phyloP scores from a whole-genome alignment of 2,888 invertebrate species.

The Drosophila kuntzei region DNA sequence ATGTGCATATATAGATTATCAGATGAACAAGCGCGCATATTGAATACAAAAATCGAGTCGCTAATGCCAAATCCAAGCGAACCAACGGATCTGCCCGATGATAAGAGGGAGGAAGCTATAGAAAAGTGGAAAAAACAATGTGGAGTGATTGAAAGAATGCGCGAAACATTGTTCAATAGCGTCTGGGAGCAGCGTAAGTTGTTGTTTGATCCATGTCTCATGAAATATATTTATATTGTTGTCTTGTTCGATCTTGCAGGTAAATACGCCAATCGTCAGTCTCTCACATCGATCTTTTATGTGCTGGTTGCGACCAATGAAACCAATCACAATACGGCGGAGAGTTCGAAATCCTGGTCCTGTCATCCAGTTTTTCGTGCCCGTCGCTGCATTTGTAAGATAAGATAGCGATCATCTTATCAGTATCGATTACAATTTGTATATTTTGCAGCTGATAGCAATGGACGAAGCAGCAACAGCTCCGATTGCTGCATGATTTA shows the following conservation, averaged over 20 bases:
- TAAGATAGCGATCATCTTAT: background rate
- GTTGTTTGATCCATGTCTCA: background rate
- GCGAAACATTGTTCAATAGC: conserved; percentile 65
- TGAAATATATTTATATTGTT: background rate
- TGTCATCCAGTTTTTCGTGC: conserved; percentile 82
- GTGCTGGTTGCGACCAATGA: conserved; percentile 74
- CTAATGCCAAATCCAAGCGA: conserved; percentile 66
- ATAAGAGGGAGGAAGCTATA: background rate
- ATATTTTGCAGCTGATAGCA: conserved; percentile 27
- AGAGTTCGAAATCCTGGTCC: conserved; percentile 58
- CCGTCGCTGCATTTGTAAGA: conserved; percentile 82
- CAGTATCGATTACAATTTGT: background rate
- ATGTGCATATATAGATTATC: conserved; percentile 53
- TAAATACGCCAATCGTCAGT: conserved; percentile 81
- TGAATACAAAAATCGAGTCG: conserved; percentile 62
- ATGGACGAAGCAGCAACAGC: conserved; percentile 54
- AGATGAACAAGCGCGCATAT: conserved; percentile 37
- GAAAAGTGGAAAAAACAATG: conserved; percentile 13
- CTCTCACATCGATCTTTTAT: conserved; percentile 80
- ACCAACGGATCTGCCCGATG: background rate
- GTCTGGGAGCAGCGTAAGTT: conserved; percentile 83
- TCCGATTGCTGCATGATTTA: conserved; percentile 82
- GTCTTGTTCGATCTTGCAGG: conserved; percentile 56
- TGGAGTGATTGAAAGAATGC: conserved; percentile 14
- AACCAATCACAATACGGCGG: conserved; percentile 44